Evolutionary conservation across 2,888 invertebrate species (phyloP).

Genomic region (Pterostichus niger): DNA sequence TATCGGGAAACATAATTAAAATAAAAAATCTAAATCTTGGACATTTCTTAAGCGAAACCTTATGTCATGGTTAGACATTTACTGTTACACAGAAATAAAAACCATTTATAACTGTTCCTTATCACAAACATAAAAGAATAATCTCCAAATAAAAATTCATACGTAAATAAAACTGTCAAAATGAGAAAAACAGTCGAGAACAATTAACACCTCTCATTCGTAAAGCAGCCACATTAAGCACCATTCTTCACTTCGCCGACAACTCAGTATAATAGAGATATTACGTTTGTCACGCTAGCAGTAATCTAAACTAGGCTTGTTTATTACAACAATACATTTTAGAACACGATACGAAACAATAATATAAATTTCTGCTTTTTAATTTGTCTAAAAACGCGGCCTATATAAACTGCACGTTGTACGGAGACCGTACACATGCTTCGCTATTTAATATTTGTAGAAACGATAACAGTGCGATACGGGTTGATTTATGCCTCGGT

Average conservation of each 20-base stretch:
- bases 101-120: slow-evolving; percentile 17
- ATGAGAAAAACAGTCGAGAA: slow-evolving; percentile 48
- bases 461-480: slow-evolving; percentile 74
- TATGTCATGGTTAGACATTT: slow-evolving; percentile 20
- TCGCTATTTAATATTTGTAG: slow-evolving; percentile 76
- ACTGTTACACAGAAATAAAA: slow-evolving; percentile 33
- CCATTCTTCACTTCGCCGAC: slow-evolving; percentile 40
- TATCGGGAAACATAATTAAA: slow-evolving; percentile 25
- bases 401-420: slow-evolving; percentile 27
- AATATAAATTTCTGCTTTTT: slow-evolving; percentile 64
- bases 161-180: slow-evolving; percentile 59
- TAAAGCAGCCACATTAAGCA: slow-evolving; percentile 30
- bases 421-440: slow-evolving; percentile 48
- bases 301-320: slow-evolving; percentile 65
- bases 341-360: slow-evolving; percentile 63
- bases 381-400: slow-evolving; percentile 65
- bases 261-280: slow-evolving; percentile 59
- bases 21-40: slow-evolving; percentile 31
- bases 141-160: slow-evolving; percentile 50
- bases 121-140: slow-evolving; percentile 37
- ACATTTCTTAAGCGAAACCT: slow-evolving; percentile 9
- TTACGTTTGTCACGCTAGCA: slow-evolving; percentile 51
- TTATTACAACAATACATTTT: slow-evolving; percentile 66
- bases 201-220: slow-evolving; percentile 60
- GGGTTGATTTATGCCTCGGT: slow-evolving; percentile 73